Evolutionary conservation across 2,888 invertebrate species (phyloP), one percentile per base, ranked within the genome.

Genomic region (Tuta absoluta): DNA sequence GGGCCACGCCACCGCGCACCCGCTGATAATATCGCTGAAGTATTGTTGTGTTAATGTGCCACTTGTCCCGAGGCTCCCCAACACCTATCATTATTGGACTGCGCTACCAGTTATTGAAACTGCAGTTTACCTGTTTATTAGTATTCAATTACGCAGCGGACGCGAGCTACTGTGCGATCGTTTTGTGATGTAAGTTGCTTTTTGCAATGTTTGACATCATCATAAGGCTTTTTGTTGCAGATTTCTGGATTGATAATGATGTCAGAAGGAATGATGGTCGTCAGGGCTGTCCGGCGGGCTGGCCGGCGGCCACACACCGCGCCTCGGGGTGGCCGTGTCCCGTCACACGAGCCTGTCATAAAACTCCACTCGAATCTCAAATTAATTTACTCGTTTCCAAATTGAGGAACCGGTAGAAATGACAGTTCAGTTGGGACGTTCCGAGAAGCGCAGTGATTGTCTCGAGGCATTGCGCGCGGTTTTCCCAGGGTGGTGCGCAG

Each of bases 1-100:
- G 69, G 87, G 87, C 84, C 80, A 74, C 79, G 85, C 85, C 81
- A 81, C 87, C 77, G 82, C 69, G 72, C 71, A 75, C 78, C 73
- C 76, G 73, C 72, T 66, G 82, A 74, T 68, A 77, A 80, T 82
- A 82, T 69, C 72, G 71, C 72, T 71, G 70, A n/a, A 72, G 70
- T 69, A 73, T 72, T 69, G 72, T 73, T 72, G 68, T 71, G 77
- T 71, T 72, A 63, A 72, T 73, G 71, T 68, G 67, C 65, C 63
- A 67, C 66, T 73, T 73, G 73, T 72, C 72, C 69, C 71, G 73
- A 71, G 72, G 69, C 67, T 74, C 75, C 21, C 62, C 24, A n/a
- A 5, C 24, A 28, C 53, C 33, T 53, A 17, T 64, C 58, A 65
- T 62, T 61, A 61, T 23, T 17, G 38, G 49, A 49, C 45, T 61